phyloP scores from a whole-genome alignment of 1,140 invertebrate species.

The Popillia japonica region DNA sequence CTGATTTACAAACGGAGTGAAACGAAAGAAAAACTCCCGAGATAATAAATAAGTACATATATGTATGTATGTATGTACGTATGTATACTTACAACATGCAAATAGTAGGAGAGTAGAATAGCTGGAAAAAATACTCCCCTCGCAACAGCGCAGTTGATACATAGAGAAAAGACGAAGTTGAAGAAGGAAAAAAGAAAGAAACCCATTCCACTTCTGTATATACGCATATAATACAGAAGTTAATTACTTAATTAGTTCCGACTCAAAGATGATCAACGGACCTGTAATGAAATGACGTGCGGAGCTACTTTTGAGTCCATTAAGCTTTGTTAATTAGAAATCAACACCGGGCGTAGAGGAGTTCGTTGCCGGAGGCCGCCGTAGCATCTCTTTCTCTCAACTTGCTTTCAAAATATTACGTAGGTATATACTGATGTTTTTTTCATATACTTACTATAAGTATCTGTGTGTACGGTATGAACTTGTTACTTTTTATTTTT shows the following conservation, averaged over 20 bases:
- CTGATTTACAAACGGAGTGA: too few species aligned
- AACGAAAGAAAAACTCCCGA: too few species aligned
- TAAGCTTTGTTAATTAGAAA: conserved; percentile 44
- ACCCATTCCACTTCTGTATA: conserved; percentile 3
- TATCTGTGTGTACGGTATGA: too few species aligned
- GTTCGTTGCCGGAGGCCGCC: not conserved
- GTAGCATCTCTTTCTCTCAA: not conserved
- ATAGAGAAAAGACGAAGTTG: not conserved
- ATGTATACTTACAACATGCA: not conserved
- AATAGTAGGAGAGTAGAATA: not conserved
- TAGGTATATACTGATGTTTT: too few species aligned
- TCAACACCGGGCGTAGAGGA: conserved; percentile 31
- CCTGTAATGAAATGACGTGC: conserved; percentile 43
- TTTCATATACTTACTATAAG: too few species aligned
- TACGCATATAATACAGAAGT: conserved; percentile 40
- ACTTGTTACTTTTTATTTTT: too few species aligned
- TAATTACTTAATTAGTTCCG: conserved; percentile 45
- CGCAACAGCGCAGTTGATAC: not conserved
- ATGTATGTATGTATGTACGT: too few species aligned
- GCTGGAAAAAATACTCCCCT: not conserved
- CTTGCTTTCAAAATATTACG: too few species aligned
- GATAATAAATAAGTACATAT: too few species aligned
- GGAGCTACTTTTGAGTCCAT: conserved; percentile 41
- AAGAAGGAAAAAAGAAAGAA: not conserved
- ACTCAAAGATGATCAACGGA: conserved; percentile 41